A percentile compares a stretch with the other conserved stretches of the same genome.
Evolutionary conservation across 2,797 vertebrate species (phyloP).

Genomic region (Neosilurus mollespiculum): DNA sequence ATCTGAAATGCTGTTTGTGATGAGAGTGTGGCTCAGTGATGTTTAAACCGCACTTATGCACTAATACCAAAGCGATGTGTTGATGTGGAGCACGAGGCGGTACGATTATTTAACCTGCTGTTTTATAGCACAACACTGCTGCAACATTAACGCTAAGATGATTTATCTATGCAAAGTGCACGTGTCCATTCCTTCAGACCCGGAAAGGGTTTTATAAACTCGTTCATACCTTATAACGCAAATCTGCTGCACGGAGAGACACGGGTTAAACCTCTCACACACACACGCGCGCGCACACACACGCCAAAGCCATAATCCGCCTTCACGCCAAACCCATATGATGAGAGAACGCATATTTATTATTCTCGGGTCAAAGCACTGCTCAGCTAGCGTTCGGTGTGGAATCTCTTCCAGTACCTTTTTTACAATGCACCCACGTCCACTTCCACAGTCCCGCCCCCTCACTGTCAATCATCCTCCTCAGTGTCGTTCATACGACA

Average conservation of each 20-base stretch:
- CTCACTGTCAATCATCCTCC: background rate
- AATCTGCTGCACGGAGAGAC: constrained; percentile 32
- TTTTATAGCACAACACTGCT: background rate
- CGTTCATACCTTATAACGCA: background rate
- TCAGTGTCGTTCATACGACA: too few species aligned
- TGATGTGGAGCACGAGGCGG: constrained; percentile 64
- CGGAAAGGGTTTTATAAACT: background rate
- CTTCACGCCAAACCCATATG: background rate
- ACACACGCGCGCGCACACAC: background rate
- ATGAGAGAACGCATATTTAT: background rate
- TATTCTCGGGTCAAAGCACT: background rate
- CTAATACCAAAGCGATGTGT: constrained; percentile 78
- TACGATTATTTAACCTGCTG: constrained; percentile 33
- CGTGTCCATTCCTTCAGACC: background rate
- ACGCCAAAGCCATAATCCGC: background rate
- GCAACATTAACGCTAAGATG: constrained; percentile 25
- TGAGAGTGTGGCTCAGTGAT: background rate
- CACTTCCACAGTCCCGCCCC: background rate
- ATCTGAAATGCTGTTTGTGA: constrained; percentile 4
- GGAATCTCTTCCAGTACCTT: background rate
- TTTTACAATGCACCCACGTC: background rate
- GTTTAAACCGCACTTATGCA: constrained; percentile 70
- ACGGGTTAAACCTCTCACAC: constrained; percentile 24
- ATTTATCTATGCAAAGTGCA: constrained; percentile 51
- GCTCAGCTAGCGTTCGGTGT: background rate